phyloP scores from a whole-genome alignment of 2,113 vertebrate genomes.

The Gnathonemus longibarbis region DNA sequence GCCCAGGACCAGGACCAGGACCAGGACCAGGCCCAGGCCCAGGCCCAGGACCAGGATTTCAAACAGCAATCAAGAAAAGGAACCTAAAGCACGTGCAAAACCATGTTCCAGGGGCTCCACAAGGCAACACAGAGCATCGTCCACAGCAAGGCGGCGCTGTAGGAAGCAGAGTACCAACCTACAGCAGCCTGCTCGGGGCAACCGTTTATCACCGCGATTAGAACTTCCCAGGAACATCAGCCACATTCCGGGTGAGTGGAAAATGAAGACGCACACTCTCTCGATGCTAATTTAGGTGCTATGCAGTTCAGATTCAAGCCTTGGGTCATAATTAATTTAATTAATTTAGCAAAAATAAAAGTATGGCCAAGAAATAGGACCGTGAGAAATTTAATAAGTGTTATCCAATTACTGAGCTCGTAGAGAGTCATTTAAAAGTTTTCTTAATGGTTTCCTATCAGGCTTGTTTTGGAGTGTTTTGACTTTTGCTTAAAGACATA shows the following conservation, averaged over 20 bases:
- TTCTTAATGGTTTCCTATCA: constrained; percentile 34
- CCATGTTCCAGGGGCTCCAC: constrained; percentile 41
- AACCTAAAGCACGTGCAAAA: constrained; percentile 46
- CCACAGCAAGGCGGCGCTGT: constrained; percentile 47
- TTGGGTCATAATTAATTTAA: constrained; percentile 40
- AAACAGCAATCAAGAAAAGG: constrained; percentile 50
- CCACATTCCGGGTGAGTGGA: constrained; percentile 19
- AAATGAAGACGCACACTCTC: constrained; percentile 37
- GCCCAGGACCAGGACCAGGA: constrained; percentile 40
- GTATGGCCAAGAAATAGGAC: constrained; percentile 31
- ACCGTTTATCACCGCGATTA: constrained; percentile 41
- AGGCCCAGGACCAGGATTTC: constrained; percentile 43
- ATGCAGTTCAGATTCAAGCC: constrained; percentile 26
- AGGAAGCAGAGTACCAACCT: constrained; percentile 55
- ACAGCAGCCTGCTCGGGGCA: constrained; percentile 60
- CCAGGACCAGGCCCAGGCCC: too few species aligned
- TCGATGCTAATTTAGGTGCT: constrained; percentile 25
- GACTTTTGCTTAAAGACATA: background rate
- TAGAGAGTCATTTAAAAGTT: constrained; percentile 29
- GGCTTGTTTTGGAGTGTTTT: background rate
- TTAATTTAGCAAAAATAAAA: constrained; percentile 28
- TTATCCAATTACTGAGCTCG: constrained; percentile 47
- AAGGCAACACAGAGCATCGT: constrained; percentile 58
- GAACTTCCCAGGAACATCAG: constrained; percentile 36
- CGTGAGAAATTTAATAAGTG: constrained; percentile 21